Evolutionary conservation across 2,888 invertebrate genomes (phyloP).

Genomic region (Pyrocoelia pectoralis): DNA sequence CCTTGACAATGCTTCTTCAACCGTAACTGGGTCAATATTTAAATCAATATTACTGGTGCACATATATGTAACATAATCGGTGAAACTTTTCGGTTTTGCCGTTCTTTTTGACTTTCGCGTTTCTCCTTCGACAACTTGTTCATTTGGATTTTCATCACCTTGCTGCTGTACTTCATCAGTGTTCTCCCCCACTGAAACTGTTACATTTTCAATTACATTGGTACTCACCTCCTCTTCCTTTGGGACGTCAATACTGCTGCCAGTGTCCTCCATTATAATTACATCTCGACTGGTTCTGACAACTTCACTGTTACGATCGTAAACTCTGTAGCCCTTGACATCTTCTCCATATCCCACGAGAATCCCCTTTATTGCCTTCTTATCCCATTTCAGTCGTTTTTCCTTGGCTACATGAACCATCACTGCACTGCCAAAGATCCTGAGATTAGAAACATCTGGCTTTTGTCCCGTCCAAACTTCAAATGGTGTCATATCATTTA

Average conservation of each 20-base stretch:
- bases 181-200: slow-evolving; percentile 3
- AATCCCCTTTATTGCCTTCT: slow-evolving; percentile 22
- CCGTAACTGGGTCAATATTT: not conserved
- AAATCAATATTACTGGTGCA: not conserved
- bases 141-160: not conserved
- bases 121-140: not conserved
- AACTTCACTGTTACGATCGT: slow-evolving; percentile 18
- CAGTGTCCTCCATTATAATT: slow-evolving; percentile 32
- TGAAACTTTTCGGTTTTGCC: not conserved
- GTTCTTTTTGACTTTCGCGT: not conserved
- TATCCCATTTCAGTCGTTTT: slow-evolving; percentile 46
- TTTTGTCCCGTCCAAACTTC: slow-evolving; percentile 46
- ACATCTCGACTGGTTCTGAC: slow-evolving; percentile 31
- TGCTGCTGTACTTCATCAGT: not conserved
- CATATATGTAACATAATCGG: not conserved
- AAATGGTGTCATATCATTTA: not conserved
- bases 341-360: slow-evolving; percentile 30
- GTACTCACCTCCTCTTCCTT: not conserved
- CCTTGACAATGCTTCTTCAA: not conserved
- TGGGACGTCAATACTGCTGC: slow-evolving; percentile 1
- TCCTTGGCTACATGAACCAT: slow-evolving; percentile 48
- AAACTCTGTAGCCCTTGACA: slow-evolving; percentile 34
- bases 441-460: slow-evolving; percentile 16
- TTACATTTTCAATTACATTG: not conserved
- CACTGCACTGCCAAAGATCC: slow-evolving; percentile 20